A percentile compares a stretch with the other conserved stretches of the same genome.
Conservation (phyloP, 2,113 vertebrate genomes). For the Corythornis vintsioides region DNA sequence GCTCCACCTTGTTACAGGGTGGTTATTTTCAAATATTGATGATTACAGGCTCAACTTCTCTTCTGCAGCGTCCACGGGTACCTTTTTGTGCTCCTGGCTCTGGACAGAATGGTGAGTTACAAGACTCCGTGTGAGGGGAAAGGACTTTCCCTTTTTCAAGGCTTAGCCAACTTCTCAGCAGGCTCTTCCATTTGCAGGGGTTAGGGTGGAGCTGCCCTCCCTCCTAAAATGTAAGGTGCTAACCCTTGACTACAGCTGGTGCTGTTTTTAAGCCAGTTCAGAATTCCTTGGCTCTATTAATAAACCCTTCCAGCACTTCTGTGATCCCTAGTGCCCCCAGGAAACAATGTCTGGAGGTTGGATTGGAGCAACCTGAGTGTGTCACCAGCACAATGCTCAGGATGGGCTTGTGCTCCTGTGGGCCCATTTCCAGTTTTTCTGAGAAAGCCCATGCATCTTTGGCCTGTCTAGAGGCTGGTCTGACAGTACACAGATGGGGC, state of each 20-base stretch:
- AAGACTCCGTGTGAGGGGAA: neutral
- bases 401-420: neutral
- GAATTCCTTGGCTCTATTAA: neutral
- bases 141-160: neutral
- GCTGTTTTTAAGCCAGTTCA: neutral
- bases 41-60: neutral
- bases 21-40: neutral
- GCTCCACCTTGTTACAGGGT: neutral
- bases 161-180: neutral
- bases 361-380: neutral
- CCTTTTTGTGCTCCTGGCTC: neutral
- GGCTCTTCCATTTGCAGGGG: neutral
- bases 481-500: rapidly evolving
- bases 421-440: neutral
- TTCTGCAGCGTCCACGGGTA: rapidly evolving
- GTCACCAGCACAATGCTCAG: neutral
- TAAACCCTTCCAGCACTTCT: neutral
- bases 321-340: neutral
- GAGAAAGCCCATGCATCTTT: neutral
- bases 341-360: neutral
- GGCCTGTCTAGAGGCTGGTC: neutral
- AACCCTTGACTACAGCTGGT: no score
- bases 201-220: neutral
- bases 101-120: rapidly evolving
- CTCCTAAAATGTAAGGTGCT: neutral